Percentiles rank a stretch among this genome's conserved stretches.
Evolutionary conservation across 2,113 vertebrate genomes (phyloP).

Genomic region (Trichomycterus rosablanca): DNA sequence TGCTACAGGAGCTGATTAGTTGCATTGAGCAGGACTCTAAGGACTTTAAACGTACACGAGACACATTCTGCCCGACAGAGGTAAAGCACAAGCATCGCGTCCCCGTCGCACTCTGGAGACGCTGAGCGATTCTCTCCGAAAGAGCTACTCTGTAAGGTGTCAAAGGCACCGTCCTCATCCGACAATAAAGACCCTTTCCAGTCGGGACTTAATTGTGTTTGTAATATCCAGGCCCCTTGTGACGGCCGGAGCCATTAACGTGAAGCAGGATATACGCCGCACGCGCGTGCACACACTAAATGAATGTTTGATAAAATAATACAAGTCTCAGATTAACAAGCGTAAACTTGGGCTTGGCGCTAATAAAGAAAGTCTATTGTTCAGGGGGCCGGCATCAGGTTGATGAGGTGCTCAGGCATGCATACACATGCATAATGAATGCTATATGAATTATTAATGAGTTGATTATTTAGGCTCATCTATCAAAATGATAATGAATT

Average conservation of each 20-base stretch:
- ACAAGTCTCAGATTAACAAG: conserved; percentile 98
- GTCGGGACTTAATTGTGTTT: conserved; percentile 96
- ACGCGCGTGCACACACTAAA: conserved; percentile 68
- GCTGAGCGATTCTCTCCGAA: conserved; percentile 67
- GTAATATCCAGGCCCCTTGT: conserved; percentile 89
- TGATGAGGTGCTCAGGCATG: conserved; percentile 97
- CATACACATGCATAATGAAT: conserved; percentile 99
- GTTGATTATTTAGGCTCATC: conserved; percentile 99
- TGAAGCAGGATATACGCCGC: conserved; percentile 66
- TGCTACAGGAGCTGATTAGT: conserved; percentile 60
- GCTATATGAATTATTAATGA: conserved; percentile 99
- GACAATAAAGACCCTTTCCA: conserved; percentile 82
- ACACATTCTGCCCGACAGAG: conserved; percentile 52
- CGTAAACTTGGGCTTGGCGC: conserved; percentile 86
- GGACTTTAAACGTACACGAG: conserved; percentile 48
- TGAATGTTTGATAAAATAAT: conserved; percentile 99
- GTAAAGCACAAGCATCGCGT: conserved; percentile 46
- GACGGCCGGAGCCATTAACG: conserved; percentile 90
- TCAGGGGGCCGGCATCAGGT: conserved; percentile 91
- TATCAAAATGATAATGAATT: conserved; percentile 99
- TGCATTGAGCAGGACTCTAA: conserved; percentile 58
- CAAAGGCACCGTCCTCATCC: conserved; percentile 74
- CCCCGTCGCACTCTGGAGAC: conserved; percentile 47
- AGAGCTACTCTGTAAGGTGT: conserved; percentile 76
- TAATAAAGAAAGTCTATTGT: conserved; percentile 95